Conservation (phyloP, 2,888 invertebrate species). For the Odontocolon sp. region DNA sequence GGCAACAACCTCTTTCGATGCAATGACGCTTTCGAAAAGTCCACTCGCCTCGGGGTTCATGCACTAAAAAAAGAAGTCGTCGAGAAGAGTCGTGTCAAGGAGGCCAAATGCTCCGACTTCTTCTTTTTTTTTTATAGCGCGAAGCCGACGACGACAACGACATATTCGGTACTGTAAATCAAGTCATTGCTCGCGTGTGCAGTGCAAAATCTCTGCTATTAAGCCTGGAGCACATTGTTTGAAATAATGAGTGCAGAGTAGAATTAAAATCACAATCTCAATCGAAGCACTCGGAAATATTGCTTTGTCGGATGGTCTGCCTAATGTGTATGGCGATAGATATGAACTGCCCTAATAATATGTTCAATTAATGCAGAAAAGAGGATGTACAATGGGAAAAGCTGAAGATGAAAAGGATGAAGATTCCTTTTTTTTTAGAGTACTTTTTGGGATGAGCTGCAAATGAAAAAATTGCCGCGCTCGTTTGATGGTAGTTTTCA, state of each 20-base stretch:
- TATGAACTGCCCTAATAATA: neutral
- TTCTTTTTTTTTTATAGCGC: neutral
- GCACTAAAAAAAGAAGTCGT: neutral
- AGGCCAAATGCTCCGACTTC: neutral
- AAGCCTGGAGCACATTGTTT: neutral
- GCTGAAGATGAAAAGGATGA: too few species aligned
- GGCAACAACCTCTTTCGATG: constrained; percentile 46
- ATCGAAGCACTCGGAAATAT: neutral
- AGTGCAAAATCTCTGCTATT: neutral
- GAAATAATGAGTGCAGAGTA: neutral
- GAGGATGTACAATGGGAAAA: too few species aligned
- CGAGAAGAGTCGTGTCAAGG: neutral
- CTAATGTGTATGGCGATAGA: neutral
- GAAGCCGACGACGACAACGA: neutral
- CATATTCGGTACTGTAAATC: too few species aligned
- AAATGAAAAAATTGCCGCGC: too few species aligned
- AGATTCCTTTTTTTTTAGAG: too few species aligned
- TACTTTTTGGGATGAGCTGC: too few species aligned
- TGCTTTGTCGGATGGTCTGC: neutral
- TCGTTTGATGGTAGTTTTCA: too few species aligned
- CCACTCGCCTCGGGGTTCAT: constrained; percentile 11
- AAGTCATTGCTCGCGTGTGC: neutral
- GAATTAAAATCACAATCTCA: neutral
- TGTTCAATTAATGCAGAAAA: neutral
- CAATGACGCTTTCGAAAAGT: constrained; percentile 5